Percentiles rank a stretch among this genome's conserved stretches.
These are phyloP conservation scores for Orthosia gracilis DNA, from an alignment of 2,888 invertebrate species.

Conservation along the genomic window DNA sequence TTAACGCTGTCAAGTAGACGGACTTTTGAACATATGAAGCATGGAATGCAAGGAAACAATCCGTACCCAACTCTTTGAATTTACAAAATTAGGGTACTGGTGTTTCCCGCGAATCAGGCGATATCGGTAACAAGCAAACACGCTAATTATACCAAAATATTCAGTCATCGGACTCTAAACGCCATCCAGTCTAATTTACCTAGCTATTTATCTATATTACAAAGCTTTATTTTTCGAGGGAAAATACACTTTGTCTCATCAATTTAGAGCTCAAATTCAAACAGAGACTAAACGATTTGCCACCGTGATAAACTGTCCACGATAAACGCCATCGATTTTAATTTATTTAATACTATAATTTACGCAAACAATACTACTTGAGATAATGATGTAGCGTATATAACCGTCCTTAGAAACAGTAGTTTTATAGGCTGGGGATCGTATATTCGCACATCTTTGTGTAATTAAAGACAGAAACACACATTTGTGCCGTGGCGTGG, in stretches of 20 bases:
- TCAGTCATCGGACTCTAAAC: not conserved
- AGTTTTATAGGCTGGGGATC: not conserved
- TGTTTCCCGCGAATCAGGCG: not conserved
- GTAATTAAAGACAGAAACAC: too few species aligned
- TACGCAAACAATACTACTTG: constrained; percentile 36
- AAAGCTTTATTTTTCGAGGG: not conserved
- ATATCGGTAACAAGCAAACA: not conserved
- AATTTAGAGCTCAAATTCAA: constrained; percentile 33
- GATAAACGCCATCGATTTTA: constrained; percentile 59
- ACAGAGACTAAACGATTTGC: constrained; percentile 28
- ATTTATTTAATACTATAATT: constrained; percentile 45
- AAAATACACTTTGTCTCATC: constrained; percentile 8
- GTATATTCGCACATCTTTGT: not conserved
- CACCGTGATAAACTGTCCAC: constrained; percentile 44
- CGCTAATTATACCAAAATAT: not conserved
- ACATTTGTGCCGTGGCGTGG: too few species aligned
- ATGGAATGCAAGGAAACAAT: too few species aligned
- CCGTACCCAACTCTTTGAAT: too few species aligned
- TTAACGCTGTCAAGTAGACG: too few species aligned
- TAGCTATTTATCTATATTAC: constrained; percentile 12
- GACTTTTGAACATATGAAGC: too few species aligned
- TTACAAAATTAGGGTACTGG: too few species aligned
- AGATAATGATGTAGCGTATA: constrained; percentile 35
- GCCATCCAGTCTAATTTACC: constrained; percentile 1
- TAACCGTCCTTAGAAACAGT: constrained; percentile 6